Evolutionary conservation across 2,888 invertebrate species (phyloP).

Genomic region (Chloroclystis v-ata): DNA sequence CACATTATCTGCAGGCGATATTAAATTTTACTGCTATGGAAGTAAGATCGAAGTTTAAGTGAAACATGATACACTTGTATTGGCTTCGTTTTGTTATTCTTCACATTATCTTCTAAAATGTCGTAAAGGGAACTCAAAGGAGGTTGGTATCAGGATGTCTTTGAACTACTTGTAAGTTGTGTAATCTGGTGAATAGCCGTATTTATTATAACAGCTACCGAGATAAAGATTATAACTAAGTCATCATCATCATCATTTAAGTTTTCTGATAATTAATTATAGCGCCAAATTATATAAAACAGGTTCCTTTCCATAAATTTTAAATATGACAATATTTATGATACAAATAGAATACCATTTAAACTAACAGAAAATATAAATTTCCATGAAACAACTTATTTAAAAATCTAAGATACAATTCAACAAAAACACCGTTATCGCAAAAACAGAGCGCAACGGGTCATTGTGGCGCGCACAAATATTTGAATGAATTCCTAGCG

Average conservation of each 20-base stretch:
- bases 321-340: too few species aligned
- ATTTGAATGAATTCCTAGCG: constrained; percentile 22
- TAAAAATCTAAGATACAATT: too few species aligned
- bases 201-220: too few species aligned
- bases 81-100: constrained; percentile 28
- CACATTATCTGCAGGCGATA: constrained; percentile 9
- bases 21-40: constrained; percentile 11
- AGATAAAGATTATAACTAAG: too few species aligned
- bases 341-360: too few species aligned
- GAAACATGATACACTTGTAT: constrained; percentile 31
- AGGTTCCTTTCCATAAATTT: too few species aligned
- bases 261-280: too few species aligned
- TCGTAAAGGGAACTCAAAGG: constrained; percentile 29
- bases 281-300: too few species aligned
- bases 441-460: constrained; percentile 7
- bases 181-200: constrained; percentile 16
- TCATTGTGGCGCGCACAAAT: constrained; percentile 21
- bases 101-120: constrained; percentile 25
- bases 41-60: constrained; percentile 21
- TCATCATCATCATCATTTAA: too few species aligned
- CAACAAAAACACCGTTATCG: constrained; percentile 9
- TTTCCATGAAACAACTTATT: too few species aligned
- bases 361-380: too few species aligned
- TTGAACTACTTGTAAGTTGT: constrained; percentile 19
- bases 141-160: constrained; percentile 27